Evolutionary conservation across 2,797 vertebrate genomes (phyloP), one percentile per base, ranked within the genome.

Genomic region (Tragelaphus oryx): DNA sequence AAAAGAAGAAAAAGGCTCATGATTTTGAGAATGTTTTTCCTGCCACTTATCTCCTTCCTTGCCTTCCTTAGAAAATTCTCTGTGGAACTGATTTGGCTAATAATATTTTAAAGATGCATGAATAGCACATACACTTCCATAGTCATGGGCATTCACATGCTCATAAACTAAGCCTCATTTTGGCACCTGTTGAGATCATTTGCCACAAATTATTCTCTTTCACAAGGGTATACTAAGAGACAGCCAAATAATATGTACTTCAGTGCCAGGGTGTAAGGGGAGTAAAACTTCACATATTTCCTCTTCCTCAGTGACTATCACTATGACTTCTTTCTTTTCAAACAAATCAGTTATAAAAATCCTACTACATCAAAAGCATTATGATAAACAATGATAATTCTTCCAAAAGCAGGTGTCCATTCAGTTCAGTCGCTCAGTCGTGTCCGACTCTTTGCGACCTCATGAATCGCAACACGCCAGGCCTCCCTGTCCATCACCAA

Each of bases 291-390:
- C 20, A 82, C 16, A 17, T 30, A 18, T 92, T 80, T 94, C 30
- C 20, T 52, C 13, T 93, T 85, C 33, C 26, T 81, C 81, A 62
- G 41, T 93, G 54, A 79, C 86, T 90, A 75, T 54, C 10, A 62
- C 17, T 33, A 33, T 83, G 60, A 54, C 81, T 93, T 95, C 13
- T 52, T 71, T 92, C 68, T 85, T 89, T 87, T 92, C 48, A 86
- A 91, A 92, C 82, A 90, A 83, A 93, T 9, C 93, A 81, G 33
- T 80, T 33, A 89, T 8, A 93, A 93, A 97, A 89, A 50, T 79
- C 33, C 74, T 91, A 76, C 33, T 80, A 48, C 0, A 75, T 85
- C 24, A 85, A 92, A 75, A 41, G 5, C 6, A 86, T 83, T 59
- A 46, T 91, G 55, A 82, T 93, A 92, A 86, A 44, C 33, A 92